Evolutionary conservation across 2,888 invertebrate species (phyloP).

Genomic region (Tethea ocularis): DNA sequence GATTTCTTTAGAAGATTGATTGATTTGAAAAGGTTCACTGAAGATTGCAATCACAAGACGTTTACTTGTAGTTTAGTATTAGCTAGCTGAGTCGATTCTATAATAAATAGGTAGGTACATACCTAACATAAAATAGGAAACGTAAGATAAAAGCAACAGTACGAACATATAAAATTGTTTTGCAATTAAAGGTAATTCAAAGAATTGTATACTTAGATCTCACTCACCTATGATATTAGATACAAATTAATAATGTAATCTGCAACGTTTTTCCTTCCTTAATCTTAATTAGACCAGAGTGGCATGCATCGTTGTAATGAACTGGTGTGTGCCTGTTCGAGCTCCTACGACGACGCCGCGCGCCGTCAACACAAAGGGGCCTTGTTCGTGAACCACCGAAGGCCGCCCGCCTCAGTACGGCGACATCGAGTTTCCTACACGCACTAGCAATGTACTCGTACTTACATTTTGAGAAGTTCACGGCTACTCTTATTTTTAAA

Average conservation of each 20-base stretch:
- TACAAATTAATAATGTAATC: constrained; percentile 23
- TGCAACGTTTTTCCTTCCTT: constrained; percentile 33
- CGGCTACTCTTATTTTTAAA: constrained; percentile 77
- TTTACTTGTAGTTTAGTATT: no score
- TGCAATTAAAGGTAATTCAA: neutral
- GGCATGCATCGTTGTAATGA: neutral
- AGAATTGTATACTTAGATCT: neutral
- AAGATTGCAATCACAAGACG: no score
- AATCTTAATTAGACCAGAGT: constrained; percentile 26
- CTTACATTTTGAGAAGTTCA: constrained; percentile 72
- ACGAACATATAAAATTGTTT: neutral
- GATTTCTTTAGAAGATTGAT: no score
- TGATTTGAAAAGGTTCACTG: no score
- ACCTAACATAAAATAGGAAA: no score
- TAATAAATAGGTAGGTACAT: no score
- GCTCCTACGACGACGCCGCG: constrained; percentile 12
- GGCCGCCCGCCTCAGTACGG: constrained; percentile 58
- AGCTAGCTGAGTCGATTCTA: no score
- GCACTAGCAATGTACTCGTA: constrained; percentile 62
- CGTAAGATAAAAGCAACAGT: no score
- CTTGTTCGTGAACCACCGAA: constrained; percentile 81
- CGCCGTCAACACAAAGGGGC: constrained; percentile 65
- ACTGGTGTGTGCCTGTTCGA: neutral
- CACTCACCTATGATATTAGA: constrained; percentile 15
- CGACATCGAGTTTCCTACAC: constrained; percentile 67